A percentile compares a stretch with the other conserved stretches of the same genome.
phyloP scores from a whole-genome alignment of 2,113 vertebrate genomes.

The Mus spicilegus region DNA sequence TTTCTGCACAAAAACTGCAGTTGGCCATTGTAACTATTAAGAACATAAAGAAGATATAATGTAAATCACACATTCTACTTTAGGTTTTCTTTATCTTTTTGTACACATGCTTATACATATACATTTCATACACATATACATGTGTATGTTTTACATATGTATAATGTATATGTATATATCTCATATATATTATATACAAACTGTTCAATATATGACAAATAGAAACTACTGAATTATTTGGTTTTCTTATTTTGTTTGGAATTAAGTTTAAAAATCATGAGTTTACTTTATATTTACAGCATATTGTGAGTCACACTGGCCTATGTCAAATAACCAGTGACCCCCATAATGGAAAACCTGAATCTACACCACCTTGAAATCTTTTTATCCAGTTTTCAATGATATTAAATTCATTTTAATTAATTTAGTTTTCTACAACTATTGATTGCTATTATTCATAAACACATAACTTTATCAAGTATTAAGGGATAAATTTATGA shows the following conservation, averaged over 20 bases:
- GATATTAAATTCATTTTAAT: background rate
- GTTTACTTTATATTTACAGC: background rate
- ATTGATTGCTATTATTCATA: background rate
- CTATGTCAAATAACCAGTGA: background rate
- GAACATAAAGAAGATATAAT: background rate
- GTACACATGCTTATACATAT: no score
- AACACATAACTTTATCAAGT: background rate
- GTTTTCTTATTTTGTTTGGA: background rate
- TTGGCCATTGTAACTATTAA: background rate
- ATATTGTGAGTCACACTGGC: background rate
- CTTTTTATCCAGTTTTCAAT: background rate
- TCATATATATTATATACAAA: background rate
- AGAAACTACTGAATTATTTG: background rate
- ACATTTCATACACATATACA: no score
- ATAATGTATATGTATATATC: background rate
- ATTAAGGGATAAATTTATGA: background rate
- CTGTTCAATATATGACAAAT: background rate
- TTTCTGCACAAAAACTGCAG: background rate
- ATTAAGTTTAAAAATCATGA: background rate
- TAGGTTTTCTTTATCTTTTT: background rate
- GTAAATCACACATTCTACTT: background rate
- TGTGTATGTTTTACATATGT: background rate
- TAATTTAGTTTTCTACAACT: conserved; percentile 9
- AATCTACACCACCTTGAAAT: background rate
- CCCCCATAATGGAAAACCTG: background rate